A percentile compares a stretch with the other conserved stretches of the same genome.
These are phyloP conservation scores for Martes flavigula DNA, from an alignment of 2,797 vertebrate species.

Conservation along the genomic window DNA sequence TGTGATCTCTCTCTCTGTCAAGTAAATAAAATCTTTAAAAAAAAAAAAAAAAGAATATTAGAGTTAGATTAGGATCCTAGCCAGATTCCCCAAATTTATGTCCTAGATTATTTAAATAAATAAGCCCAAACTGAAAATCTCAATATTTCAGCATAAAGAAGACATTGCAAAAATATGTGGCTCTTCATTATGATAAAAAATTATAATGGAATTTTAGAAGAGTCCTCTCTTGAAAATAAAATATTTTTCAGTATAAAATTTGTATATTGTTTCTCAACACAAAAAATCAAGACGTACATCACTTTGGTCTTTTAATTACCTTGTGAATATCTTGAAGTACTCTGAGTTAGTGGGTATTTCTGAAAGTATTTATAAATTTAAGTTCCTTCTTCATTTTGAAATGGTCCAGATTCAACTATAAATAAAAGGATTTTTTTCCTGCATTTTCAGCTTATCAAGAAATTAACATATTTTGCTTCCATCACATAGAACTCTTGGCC, in stretches of 20 bases:
- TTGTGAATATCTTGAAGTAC: conserved; percentile 2
- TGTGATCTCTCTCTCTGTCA: no score
- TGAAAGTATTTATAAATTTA: conserved; percentile 5
- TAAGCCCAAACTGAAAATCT: not conserved
- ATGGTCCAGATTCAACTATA: not conserved
- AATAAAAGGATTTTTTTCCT: conserved; percentile 21
- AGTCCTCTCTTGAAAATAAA: not conserved
- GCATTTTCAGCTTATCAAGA: conserved; percentile 56
- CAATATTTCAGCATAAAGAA: not conserved
- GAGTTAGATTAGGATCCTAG: not conserved
- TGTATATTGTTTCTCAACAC: not conserved
- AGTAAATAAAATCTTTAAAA: no score
- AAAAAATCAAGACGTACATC: not conserved
- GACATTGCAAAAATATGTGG: not conserved
- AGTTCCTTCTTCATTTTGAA: conserved; percentile 40
- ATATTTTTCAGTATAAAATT: not conserved
- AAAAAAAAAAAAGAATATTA: not conserved
- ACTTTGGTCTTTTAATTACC: not conserved
- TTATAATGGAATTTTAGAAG: not conserved
- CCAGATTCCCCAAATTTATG: conserved; percentile 1
- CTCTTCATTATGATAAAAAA: not conserved
- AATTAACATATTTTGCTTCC: conserved; percentile 65
- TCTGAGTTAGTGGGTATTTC: not conserved
- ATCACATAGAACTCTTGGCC: conserved; percentile 29
- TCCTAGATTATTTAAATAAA: not conserved